A percentile compares a stretch with the other conserved stretches of the same genome.
These are phyloP conservation scores for Thunnus thynnus DNA, from an alignment of 2,113 vertebrate genomes.

Conservation along the genomic window DNA sequence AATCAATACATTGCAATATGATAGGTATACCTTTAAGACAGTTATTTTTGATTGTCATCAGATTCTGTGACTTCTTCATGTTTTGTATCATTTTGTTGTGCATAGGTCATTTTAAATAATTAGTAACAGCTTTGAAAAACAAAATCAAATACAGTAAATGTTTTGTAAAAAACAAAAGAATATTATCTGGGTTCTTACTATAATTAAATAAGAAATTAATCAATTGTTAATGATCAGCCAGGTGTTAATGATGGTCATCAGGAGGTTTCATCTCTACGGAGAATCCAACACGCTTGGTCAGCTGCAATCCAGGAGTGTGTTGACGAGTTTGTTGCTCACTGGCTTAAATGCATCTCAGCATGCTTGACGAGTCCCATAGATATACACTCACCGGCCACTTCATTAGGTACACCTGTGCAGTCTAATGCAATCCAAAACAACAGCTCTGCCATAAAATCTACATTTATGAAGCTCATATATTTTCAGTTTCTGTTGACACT, in stretches of 20 bases:
- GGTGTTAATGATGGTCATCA: background rate
- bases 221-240: background rate
- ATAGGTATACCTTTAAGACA: background rate
- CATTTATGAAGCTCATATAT: too few species aligned
- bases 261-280: background rate
- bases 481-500: too few species aligned
- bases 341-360: constrained; percentile 37
- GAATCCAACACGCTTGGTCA: constrained; percentile 11
- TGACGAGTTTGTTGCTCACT: constrained; percentile 1
- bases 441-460: too few species aligned
- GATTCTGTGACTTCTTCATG: background rate
- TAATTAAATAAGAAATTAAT: background rate
- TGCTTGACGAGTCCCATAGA: constrained; percentile 18
- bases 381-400: background rate
- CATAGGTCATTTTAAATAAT: background rate
- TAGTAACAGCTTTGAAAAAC: background rate
- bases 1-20: background rate
- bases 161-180: background rate
- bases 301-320: background rate
- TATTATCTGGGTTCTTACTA: background rate
- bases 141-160: background rate
- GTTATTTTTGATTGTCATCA: background rate
- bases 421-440: too few species aligned
- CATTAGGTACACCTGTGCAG: too few species aligned
- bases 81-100: background rate